Conservation (phyloP, 35 echinoderm and acorn worm genomes). For the Lytechinus variegatus region DNA sequence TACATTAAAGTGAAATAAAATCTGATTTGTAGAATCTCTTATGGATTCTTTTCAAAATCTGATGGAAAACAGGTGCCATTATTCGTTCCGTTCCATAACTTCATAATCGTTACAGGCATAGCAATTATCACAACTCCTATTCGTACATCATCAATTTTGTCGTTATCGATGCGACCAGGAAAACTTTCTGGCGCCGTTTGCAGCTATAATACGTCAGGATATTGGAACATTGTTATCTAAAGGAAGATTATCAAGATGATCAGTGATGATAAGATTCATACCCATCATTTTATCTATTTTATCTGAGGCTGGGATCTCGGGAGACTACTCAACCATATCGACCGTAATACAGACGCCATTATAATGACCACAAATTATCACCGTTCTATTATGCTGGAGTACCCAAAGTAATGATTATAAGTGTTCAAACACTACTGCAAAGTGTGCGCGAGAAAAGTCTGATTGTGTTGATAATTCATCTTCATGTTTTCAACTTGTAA, state of each 20-base stretch:
- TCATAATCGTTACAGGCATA: background rate
- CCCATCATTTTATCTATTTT: background rate
- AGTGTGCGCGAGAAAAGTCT: too few species aligned
- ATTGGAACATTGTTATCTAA: background rate
- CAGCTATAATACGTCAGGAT: slow-evolving; percentile 2
- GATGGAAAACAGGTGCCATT: background rate
- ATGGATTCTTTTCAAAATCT: background rate
- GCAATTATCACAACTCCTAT: background rate
- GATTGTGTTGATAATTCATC: too few species aligned
- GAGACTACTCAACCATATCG: background rate
- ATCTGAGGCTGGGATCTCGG: background rate
- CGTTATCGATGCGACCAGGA: background rate
- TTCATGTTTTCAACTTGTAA: too few species aligned
- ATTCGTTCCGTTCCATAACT: background rate
- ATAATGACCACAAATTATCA: background rate
- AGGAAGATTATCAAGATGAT: background rate
- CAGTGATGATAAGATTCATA: background rate
- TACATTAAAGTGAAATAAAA: background rate
- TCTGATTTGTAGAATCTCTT: background rate
- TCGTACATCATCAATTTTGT: background rate
- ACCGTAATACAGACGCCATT: background rate
- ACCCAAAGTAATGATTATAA: background rate
- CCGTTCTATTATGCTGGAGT: background rate
- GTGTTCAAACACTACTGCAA: too few species aligned
- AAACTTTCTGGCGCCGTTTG: background rate